phyloP scores from a whole-genome alignment of 2,113 vertebrate species.

The Corythaeola cristata region DNA sequence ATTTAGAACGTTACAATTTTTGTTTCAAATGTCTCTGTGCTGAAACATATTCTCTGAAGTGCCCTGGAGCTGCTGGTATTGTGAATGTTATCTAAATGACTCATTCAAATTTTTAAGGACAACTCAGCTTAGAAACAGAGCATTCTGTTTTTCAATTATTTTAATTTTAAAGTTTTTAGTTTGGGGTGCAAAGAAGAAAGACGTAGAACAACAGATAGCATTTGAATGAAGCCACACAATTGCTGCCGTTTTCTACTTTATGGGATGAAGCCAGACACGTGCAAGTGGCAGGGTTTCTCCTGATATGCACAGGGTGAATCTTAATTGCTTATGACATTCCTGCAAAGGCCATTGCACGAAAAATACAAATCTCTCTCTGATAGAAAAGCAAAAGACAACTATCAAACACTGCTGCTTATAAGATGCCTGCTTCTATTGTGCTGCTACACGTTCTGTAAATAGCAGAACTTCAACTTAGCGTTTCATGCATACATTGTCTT shows the following conservation, averaged over 20 bases:
- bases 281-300: neutral
- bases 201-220: neutral
- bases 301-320: neutral
- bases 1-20: conserved; percentile 66
- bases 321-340: neutral
- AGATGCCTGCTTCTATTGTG: neutral
- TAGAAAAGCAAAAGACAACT: neutral
- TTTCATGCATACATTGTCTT: neutral
- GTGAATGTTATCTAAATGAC: conserved; percentile 53
- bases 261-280: neutral
- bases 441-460: neutral
- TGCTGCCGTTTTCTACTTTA: neutral
- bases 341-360: neutral
- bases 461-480: neutral
- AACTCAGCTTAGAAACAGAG: neutral
- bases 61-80: conserved; percentile 47
- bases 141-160: neutral
- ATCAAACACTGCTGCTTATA: neutral
- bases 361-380: neutral
- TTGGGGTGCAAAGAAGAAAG: neutral
- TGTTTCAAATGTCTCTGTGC: conserved; percentile 45
- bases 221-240: neutral
- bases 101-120: conserved; percentile 56
- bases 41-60: conserved; percentile 55
- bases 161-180: conserved; percentile 5